Conservation (phyloP, 2,888 invertebrate species). For the Scrobipalpa atriplicella region DNA sequence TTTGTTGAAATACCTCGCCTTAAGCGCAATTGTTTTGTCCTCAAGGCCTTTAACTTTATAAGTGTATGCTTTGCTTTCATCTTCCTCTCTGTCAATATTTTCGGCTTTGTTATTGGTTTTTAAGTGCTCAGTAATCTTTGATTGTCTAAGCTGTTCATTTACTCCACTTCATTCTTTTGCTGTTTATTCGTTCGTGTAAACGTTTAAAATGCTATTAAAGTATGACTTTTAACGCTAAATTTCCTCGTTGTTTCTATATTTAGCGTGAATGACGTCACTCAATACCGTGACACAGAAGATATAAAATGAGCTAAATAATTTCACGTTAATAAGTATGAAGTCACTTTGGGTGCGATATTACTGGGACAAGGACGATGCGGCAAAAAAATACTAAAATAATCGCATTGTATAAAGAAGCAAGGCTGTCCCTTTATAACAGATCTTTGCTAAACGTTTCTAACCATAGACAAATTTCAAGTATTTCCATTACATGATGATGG, state of each 20-base stretch:
- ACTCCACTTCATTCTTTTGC: not conserved
- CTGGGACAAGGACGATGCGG: conserved; percentile 33
- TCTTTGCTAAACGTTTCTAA: no score
- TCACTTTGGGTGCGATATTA: conserved; percentile 30
- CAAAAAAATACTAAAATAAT: conserved; percentile 12
- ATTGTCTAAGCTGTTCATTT: not conserved
- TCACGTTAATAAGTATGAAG: conserved; percentile 29
- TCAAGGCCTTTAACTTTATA: conserved; percentile 31
- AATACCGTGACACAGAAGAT: conserved; percentile 21
- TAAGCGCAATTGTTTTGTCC: conserved; percentile 59
- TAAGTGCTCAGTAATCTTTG: not conserved
- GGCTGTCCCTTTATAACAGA: not conserved
- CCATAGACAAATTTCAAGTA: no score
- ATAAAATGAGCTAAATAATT: conserved; percentile 22
- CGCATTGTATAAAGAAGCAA: conserved; percentile 1
- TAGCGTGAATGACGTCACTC: conserved; percentile 28
- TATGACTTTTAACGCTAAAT: not conserved
- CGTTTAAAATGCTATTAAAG: no score
- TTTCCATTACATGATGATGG: no score
- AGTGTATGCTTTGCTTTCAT: conserved; percentile 29
- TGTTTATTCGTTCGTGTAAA: not conserved
- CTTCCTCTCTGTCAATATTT: conserved; percentile 32
- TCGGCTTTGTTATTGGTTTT: conserved; percentile 9
- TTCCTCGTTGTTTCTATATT: conserved; percentile 31
- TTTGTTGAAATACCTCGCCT: no score